Evolutionary conservation across 2,888 invertebrate species (phyloP).

Genomic region (Zootermopsis nevadensis): DNA sequence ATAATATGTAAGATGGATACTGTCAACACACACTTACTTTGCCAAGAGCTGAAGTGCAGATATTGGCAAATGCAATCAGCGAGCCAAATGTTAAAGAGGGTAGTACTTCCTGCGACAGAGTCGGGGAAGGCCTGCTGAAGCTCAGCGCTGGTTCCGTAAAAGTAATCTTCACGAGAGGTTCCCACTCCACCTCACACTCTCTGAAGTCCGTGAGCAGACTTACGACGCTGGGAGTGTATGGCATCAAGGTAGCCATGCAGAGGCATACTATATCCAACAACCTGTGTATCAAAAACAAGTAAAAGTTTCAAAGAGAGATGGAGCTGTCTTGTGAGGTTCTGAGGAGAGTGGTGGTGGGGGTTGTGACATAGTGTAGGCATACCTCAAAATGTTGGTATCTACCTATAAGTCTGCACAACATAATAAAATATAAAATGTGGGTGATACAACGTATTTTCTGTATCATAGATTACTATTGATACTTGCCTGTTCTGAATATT

Average conservation of each 20-base stretch:
- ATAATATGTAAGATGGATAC: not conserved
- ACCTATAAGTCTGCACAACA: too few species aligned
- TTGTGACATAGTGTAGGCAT: too few species aligned
- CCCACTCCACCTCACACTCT: conserved; percentile 24
- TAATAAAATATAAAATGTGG: too few species aligned
- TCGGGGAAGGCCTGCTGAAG: conserved; percentile 23
- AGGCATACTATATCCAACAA: conserved; percentile 34
- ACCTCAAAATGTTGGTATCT: too few species aligned
- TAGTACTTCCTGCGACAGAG: not conserved
- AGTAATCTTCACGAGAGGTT: conserved; percentile 14
- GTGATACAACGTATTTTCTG: not conserved
- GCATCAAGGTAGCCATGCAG: conserved; percentile 31
- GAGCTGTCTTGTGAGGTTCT: too few species aligned
- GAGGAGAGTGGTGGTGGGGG: too few species aligned
- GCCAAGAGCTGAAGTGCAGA: conserved; percentile 38
- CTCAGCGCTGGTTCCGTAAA: conserved; percentile 26
- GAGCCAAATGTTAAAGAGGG: conserved; percentile 27
- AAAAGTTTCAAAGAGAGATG: too few species aligned
- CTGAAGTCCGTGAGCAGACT: conserved; percentile 33
- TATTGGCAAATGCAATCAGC: conserved; percentile 28
- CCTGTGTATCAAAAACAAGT: too few species aligned
- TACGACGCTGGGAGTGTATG: conserved; percentile 31
- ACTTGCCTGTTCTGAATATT: conserved; percentile 28
- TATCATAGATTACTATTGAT: not conserved
- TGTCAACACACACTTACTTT: not conserved